Base-by-base conservation (phyloP, 1,140 invertebrate species). In the Drosophila orena region DNA sequence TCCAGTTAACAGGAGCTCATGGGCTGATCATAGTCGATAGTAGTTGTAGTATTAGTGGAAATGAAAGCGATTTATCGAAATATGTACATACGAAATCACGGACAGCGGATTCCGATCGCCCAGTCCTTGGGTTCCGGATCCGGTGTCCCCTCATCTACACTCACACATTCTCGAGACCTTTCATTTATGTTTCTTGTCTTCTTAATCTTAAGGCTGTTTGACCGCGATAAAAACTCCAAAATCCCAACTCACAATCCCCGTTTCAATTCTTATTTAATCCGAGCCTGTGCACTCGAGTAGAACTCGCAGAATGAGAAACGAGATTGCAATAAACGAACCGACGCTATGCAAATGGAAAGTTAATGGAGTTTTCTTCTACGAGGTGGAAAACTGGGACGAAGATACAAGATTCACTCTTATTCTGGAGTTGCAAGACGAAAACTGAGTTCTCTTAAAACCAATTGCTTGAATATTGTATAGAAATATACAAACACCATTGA, bases 171-270 rank as follows among this genome's bases (percentile, higher is more conserved):
- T 79, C 77, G 59, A 81, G 52, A 64, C 60, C 61, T 84, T 88
- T 79, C 79, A 79, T 88, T 70, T 84, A 65, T 73, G 62, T 84
- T 89, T 86, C 84, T 89, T 84, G 84, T 89, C 84, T 88, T 68
- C 44, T 84, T 88, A 88, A 64, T 80, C 72, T 74, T 88, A 88
- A 88, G 84, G 79, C 84, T 89, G 79, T 89, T 88, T 88, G 79
- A 86, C 81, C 81, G 81, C 81, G 81, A 86, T 86, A 86, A 86
- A 88, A 76, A 66, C 42, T 76, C 58, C 56, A 62, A 60, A 69
- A 79, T 65, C 49, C 42, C 46, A 64, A 44, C 46, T 62, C 12
- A 58, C 22, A 44, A 35, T 68, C 40, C 56, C 59, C 55, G 34
- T 58, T 77, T 53, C 55, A 43, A 64, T 75, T 70, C 46, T 69